Evolutionary conservation across 2,888 invertebrate genomes (phyloP), one percentile per base, ranked within the genome.

Genomic region (Trimorus sp.): DNA sequence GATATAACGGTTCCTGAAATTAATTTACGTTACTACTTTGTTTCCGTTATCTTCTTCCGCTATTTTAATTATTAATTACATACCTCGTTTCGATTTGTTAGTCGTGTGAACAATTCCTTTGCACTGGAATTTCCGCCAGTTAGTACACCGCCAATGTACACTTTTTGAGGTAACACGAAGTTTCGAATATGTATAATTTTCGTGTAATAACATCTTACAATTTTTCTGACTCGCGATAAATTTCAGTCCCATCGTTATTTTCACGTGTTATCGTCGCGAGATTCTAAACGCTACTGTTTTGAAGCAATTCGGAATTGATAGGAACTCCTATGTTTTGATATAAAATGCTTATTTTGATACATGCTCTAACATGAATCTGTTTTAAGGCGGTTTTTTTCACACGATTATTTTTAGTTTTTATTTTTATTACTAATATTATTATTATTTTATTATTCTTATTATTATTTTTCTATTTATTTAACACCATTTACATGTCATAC

Each of bases 101-200:
- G 12, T 14, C 14, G 51, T 51, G 6, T 51, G 51, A 11, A 51
- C n/a, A 8, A 51, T 51, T 51, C n/a, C 51, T 6, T 1, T 14
- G 14, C 51, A 51, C 1, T 2, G 6, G 6, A 51, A 51, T 14
- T 11, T n/a, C 14, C 14, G 12, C 51, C 14, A 51, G 1, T 2
- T 14, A 6, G 51, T 51, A 14, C 51, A 51, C 51, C 51, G 51
- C 51, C 51, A 51, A 14, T 51, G 51, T 51, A 51, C 51, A 51
- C 14, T 51, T 2, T 51, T 11, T 2, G 12, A n/a, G 1, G 51
- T 51, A 2, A n/a, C 51, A n/a, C 3, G 51, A 1, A 51, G 14
- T 51, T 51, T 51, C 12, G 51, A 51, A 51, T 51, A 51, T 6
- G 51, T 51, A 51, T 51, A 51, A 51, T 8, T 51, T 1, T 51